Percentiles rank a stretch among this genome's conserved stretches.
Conservation (phyloP, 2,797 vertebrate species). For the Borostomias antarcticus region DNA sequence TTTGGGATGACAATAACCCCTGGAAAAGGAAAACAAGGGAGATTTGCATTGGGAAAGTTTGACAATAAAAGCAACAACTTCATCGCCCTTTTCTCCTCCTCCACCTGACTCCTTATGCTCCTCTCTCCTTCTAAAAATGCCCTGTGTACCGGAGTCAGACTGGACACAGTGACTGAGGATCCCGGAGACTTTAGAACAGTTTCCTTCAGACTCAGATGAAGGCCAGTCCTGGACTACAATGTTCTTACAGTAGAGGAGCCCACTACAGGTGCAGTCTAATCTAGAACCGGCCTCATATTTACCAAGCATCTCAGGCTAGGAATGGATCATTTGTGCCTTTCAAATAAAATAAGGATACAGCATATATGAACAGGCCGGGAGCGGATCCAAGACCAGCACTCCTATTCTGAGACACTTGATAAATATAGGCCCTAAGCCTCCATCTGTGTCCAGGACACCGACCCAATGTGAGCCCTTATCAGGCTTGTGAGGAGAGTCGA, state of each 20-base stretch:
- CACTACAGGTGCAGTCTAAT: too few relatives aligned
- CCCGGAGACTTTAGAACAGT: too few relatives aligned
- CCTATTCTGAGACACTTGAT: background rate
- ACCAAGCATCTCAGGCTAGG: too few relatives aligned
- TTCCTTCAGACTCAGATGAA: too few relatives aligned
- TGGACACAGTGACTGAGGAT: background rate
- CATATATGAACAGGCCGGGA: background rate
- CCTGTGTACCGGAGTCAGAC: background rate
- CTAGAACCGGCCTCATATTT: too few relatives aligned
- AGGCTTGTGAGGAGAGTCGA: constrained; percentile 27
- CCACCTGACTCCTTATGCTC: background rate
- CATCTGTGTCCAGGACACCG: too few relatives aligned
- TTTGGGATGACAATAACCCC: constrained; percentile 95
- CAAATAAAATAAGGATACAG: background rate
- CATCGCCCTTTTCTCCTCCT: constrained; percentile 32
- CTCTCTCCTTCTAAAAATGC: background rate
- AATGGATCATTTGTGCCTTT: background rate
- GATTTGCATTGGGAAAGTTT: constrained; percentile 75
- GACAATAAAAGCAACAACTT: constrained; percentile 58
- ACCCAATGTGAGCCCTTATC: background rate
- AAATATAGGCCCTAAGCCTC: too few relatives aligned
- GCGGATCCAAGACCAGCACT: background rate
- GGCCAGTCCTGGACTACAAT: too few relatives aligned
- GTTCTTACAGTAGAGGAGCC: too few relatives aligned
- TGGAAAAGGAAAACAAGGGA: constrained; percentile 89